These are phyloP conservation scores for Boleophthalmus pectinirostris DNA, from an alignment of 2,113 vertebrate genomes.

Conservation along the genomic window DNA sequence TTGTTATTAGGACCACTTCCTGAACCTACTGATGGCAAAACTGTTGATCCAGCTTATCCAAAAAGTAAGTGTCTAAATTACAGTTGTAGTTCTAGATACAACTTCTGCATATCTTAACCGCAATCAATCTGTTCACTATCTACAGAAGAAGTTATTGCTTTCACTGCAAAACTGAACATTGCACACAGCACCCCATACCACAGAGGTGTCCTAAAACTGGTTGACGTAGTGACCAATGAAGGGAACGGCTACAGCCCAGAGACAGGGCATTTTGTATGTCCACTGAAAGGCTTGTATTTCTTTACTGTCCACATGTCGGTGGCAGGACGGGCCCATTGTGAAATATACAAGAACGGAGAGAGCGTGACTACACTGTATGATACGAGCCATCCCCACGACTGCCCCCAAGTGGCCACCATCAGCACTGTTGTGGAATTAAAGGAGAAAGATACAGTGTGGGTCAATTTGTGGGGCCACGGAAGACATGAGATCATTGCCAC, in stretches of 20 bases:
- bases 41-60: background rate
- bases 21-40: background rate
- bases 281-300: background rate
- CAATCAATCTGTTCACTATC: background rate
- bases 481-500: slow-evolving; percentile 4
- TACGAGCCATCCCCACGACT: background rate
- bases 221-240: background rate
- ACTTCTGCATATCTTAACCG: background rate
- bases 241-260: background rate
- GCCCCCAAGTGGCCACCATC: background rate
- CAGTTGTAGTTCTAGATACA: background rate
- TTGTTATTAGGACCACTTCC: background rate
- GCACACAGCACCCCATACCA: slow-evolving; percentile 2
- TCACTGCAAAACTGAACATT: background rate
- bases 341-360: slow-evolving; percentile 1
- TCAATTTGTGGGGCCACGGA: background rate
- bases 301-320: slow-evolving; percentile 6
- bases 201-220: background rate
- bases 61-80: background rate
- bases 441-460: background rate
- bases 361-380: background rate
- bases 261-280: background rate
- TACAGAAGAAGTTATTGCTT: background rate
- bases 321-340: background rate
- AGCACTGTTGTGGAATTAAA: background rate